Base-by-base conservation (phyloP, 1,140 invertebrate genomes). In the Drosophila quadrilineata region DNA sequence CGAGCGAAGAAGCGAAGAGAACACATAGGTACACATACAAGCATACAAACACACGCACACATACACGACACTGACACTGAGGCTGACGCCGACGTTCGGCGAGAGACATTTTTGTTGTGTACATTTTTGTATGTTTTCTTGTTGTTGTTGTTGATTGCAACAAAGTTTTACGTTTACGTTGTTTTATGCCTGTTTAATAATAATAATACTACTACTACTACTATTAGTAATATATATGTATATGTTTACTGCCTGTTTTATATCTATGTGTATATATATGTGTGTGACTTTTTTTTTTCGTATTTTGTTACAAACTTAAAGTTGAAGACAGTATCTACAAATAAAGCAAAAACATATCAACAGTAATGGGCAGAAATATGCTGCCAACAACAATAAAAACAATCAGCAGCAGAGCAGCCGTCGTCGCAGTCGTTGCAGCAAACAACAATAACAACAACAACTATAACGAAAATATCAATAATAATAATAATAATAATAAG, bases 71-170 rank as follows among this genome's bases (percentile, higher is more conserved):
- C 26, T 14, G 24, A 69, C 46, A 58, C 24, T 67, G 40, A 71
- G 33, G 46, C 56, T 64, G 29, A 56, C 49, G 50, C 67, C 65
- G 59, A 63, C 53, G 56, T 28, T 63, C 45, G 45, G 38, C 46
- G 70, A 71, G 54, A 68, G 49, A 52, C n/a, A n/a, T n/a, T n/a
- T 69, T 74, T 74, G 73, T 71, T 80, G 70, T 76, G 74, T 68
- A 72, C 54, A 69, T 50, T 74, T 68, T 63, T 79, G 66, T 75
- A 68, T 82, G 79, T 72, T 80, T 66, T 80, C 63, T 53, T 70
- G 41, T 71, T 80, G 40, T 48, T 63, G 28, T 72, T 68, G 36
- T 59, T 46, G 29, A 56, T 57, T 68, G 65, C 58, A 68, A 63
- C 59, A 63, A 63, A 63, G 28, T 63, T 63, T 63, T 56, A 54